These are phyloP conservation scores for Seladonia tumulorum DNA, from an alignment of 2,888 invertebrate species.

Conservation along the genomic window DNA sequence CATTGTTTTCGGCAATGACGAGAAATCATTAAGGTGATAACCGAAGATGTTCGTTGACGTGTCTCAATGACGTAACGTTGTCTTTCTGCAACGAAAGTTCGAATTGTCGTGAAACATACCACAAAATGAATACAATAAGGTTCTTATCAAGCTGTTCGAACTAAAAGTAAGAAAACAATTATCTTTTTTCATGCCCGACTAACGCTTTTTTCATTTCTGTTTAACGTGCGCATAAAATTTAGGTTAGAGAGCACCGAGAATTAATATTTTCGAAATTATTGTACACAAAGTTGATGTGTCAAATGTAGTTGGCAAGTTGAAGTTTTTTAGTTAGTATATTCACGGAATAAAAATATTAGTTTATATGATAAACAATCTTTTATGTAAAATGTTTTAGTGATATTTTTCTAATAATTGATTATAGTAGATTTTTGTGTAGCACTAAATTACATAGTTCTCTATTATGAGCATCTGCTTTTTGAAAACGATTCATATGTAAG, in stretches of 20 bases:
- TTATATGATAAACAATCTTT: not conserved
- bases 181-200: not conserved
- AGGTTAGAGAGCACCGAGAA: conserved; percentile 39
- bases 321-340: not conserved
- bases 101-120: conserved; percentile 26
- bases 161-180: conserved; percentile 41
- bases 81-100: conserved; percentile 46
- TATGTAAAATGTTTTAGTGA: not conserved
- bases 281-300: conserved; percentile 29
- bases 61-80: conserved; percentile 77
- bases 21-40: conserved; percentile 40
- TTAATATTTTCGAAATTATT: not conserved
- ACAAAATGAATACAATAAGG: conserved; percentile 41
- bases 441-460: not conserved
- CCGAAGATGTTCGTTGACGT: conserved; percentile 75
- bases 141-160: conserved; percentile 30
- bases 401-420: not conserved
- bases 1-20: conserved; percentile 14
- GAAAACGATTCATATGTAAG: not conserved
- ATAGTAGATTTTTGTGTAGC: not conserved
- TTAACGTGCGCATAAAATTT: not conserved
- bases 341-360: not conserved
- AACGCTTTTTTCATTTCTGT: not conserved
- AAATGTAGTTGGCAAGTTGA: conserved; percentile 10
- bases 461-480: not conserved